Conservation (phyloP, 2,797 vertebrate genomes). For the Oreortyx pictus region DNA sequence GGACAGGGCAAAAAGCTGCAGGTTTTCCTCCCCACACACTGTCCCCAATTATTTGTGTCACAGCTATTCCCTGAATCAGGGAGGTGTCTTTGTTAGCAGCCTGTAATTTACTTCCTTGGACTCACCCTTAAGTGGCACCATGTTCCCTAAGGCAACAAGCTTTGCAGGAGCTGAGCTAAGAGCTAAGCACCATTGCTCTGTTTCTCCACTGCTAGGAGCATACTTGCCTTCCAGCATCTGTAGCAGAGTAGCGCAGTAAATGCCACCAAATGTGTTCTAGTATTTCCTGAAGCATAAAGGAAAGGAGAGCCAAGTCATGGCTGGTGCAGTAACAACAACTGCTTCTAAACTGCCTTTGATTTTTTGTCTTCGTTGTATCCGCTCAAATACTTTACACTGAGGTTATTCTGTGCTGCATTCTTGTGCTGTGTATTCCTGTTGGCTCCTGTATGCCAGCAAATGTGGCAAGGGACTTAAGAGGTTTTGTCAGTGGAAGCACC, state of each 20-base stretch:
- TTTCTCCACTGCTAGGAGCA: not conserved
- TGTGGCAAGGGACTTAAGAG: not conserved
- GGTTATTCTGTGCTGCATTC: not conserved
- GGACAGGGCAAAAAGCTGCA: not conserved
- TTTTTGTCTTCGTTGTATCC: not conserved
- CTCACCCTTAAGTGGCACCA: constrained; percentile 13
- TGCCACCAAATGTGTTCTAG: not conserved
- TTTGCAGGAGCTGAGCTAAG: not conserved
- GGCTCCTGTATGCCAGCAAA: not conserved
- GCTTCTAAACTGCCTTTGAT: not conserved
- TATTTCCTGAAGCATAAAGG: not conserved
- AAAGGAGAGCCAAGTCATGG: not conserved
- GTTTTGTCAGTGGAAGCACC: not conserved
- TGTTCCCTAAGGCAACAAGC: not conserved
- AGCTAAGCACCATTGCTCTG: not conserved
- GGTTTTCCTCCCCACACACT: not conserved
- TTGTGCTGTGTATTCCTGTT: not conserved
- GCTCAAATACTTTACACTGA: not conserved
- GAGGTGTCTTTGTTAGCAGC: not conserved
- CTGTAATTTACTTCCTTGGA: constrained; percentile 29
- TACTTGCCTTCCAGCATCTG: not conserved
- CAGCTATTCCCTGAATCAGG: constrained; percentile 7
- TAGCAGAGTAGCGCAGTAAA: not conserved
- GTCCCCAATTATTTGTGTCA: not conserved
- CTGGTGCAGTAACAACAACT: not conserved